phyloP scores from a whole-genome alignment of 2,113 vertebrate genomes.

The pig (Sus scrofa) region DNA sequence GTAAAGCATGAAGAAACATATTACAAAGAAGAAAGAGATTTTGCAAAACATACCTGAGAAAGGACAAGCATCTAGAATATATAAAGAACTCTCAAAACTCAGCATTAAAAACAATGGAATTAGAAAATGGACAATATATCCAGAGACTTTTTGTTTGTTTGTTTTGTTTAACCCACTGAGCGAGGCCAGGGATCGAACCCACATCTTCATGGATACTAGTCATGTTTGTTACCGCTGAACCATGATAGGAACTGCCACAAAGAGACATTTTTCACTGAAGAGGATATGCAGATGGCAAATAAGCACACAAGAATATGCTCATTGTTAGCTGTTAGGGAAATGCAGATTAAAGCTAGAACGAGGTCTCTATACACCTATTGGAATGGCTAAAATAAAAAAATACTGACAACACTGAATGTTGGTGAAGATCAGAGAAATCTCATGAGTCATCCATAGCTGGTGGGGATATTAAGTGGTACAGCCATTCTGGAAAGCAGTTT shows the following conservation, averaged over 20 bases:
- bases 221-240: too few species aligned
- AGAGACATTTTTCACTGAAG: not conserved
- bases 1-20: not conserved
- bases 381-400: not conserved
- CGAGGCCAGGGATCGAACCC: too few species aligned
- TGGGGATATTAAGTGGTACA: not conserved
- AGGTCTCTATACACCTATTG: not conserved
- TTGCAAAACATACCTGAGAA: not conserved
- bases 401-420: not conserved
- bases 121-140: not conserved
- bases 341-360: not conserved
- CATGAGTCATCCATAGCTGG: fast-evolving
- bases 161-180: too few species aligned
- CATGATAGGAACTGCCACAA: not conserved
- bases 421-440: not conserved
- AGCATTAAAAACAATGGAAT: not conserved
- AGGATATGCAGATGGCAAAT: not conserved
- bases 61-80: not conserved
- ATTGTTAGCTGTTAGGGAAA: not conserved
- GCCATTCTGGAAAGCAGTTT: not conserved
- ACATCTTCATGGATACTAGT: too few species aligned
- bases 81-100: not conserved
- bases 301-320: not conserved
- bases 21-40: not conserved
- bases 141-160: too few species aligned